phyloP scores from a whole-genome alignment of 2,113 vertebrate genomes.

The Smithornis capensis region DNA sequence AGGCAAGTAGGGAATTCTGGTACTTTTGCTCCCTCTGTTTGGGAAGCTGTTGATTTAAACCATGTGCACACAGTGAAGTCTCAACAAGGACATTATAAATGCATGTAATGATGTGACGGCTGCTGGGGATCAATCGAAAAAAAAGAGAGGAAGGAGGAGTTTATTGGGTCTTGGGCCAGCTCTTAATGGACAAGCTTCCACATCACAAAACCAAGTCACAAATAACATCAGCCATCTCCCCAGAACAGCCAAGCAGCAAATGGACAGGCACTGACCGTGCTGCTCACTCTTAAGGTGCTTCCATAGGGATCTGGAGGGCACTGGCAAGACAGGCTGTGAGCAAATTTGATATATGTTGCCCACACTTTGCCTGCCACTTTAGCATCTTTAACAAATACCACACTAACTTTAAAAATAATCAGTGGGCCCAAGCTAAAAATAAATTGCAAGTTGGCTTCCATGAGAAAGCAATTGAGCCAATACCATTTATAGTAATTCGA shows the following conservation, averaged over 20 bases:
- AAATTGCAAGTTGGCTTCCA: slow-evolving; percentile 40
- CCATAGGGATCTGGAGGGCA: background rate
- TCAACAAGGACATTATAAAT: slow-evolving; percentile 39
- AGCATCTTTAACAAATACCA: slow-evolving; percentile 13
- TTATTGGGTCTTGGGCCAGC: slow-evolving; percentile 24
- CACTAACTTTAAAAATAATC: slow-evolving; percentile 30
- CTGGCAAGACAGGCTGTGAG: background rate
- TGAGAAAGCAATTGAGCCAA: slow-evolving; percentile 37
- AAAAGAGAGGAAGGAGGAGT: background rate
- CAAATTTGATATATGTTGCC: background rate
- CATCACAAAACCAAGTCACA: slow-evolving; percentile 34
- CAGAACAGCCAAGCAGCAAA: background rate
- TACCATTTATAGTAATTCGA: slow-evolving; percentile 64
- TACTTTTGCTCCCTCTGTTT: background rate
- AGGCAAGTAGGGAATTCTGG: background rate
- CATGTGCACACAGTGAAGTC: slow-evolving; percentile 34
- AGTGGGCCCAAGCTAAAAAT: slow-evolving; percentile 27
- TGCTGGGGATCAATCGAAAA: slow-evolving; percentile 1
- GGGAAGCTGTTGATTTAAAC: slow-evolving; percentile 58
- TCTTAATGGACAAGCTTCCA: slow-evolving; percentile 26
- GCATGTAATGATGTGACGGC: slow-evolving; percentile 7
- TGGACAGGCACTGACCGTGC: background rate
- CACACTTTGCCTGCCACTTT: background rate
- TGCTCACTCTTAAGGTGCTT: background rate
- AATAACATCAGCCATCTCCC: background rate